Base-by-base conservation (phyloP, 1,140 invertebrate species). In the Halictus rubicundus region DNA sequence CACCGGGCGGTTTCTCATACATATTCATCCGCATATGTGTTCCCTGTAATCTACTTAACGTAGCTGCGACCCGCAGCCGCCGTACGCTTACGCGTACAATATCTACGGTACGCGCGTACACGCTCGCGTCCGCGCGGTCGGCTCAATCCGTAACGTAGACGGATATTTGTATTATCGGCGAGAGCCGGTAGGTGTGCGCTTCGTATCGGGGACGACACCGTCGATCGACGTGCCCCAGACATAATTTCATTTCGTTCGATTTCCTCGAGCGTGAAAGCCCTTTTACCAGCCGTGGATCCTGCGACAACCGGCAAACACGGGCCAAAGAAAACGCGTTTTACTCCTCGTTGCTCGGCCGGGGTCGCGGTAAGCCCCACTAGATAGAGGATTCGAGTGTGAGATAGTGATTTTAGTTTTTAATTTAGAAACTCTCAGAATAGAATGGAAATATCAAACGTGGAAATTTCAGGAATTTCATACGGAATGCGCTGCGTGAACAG, bases 11-110 rank as follows among this genome's bases (percentile, higher is more conserved):
- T 39, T n/a, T 59, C 54, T 71, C 75, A 63, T 78, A 64, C 76
- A 78, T 78, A 78, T 79, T 73, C 70, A 79, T 60, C 23, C 46
- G 21, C 49, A 63, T 63, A 71, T 71, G 39, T 23, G 32, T 25
- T 14, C n/a, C 76, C 8, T 8, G 25, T 79, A 78, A 78, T 78
- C 76, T 61, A 63, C 59, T 78, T 72, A 72, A 72, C 76, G 68
- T 71, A 39, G 68, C 46, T 39, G 68, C 32, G 32, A 32, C 32
- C 32, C 32, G 32, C 5, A 32, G 32, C 32, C 32, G 32, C 32
- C 32, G 32, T 32, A n/a, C n/a, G n/a, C n/a, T n/a, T n/a, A n/a
- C n/a, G n/a, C n/a, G n/a, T n/a, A 32, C 32, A 32, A 32, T 32
- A 32, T 32, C 32, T 32, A 32, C 32, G 32, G 0, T 32, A 3